Conservation (phyloP, 2,113 vertebrate species). For the Penelope pileata region DNA sequence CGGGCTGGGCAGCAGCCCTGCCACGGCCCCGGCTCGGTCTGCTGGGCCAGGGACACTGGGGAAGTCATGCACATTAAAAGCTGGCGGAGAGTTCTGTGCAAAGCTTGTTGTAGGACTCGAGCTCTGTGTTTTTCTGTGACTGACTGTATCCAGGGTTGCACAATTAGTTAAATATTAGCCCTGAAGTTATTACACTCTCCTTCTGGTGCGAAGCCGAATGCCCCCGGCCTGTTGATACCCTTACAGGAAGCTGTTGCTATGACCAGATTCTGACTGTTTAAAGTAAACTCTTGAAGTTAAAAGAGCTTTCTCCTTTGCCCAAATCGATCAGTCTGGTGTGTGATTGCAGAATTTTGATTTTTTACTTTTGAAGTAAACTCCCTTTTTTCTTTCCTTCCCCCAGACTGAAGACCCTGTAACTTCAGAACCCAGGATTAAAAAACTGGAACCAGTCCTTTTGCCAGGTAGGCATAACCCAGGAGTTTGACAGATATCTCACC, state of each 20-base stretch:
- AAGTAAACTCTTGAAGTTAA: neutral
- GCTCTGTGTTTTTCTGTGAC: neutral
- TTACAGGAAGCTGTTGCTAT: neutral
- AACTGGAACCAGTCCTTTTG: slow-evolving; percentile 90
- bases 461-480: slow-evolving; percentile 80
- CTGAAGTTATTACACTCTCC: neutral
- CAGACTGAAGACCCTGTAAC: slow-evolving; percentile 84
- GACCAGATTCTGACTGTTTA: neutral
- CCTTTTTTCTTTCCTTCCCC: neutral
- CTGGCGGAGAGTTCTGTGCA: neutral
- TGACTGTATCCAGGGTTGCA: neutral
- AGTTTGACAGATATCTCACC: neutral
- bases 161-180: neutral
- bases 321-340: neutral
- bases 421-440: slow-evolving; percentile 88
- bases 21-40: too few relatives aligned
- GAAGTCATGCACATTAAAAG: neutral
- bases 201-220: neutral
- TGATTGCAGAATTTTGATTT: neutral
- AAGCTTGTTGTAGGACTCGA: neutral
- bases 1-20: too few relatives aligned
- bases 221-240: neutral
- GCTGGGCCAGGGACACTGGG: too few relatives aligned
- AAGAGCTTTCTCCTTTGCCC: neutral
- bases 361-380: neutral